Evolutionary conservation across 2,888 invertebrate genomes (phyloP), one percentile per base, ranked within the genome.

Genomic region (Nasonovia ribisnigri): DNA sequence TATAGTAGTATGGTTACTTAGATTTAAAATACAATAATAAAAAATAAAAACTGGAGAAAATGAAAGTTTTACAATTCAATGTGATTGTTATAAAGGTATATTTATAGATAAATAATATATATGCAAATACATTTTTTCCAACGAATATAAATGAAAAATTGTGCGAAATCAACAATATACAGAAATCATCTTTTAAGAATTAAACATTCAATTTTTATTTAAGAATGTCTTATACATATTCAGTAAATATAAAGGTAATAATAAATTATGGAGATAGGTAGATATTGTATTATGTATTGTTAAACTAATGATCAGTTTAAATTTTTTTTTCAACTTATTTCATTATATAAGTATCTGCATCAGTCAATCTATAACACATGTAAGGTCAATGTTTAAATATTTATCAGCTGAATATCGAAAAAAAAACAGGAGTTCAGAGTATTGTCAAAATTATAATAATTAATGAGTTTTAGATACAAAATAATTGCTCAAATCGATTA

Each of bases 31-130:
- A 24, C 16, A 51, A n/a, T 20, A n/a, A 87, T 48, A 51, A 67
- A 67, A 67, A n/a, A 5, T 36, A 67, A 67, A 48, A 88, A 88
- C 13, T 8, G 36, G 24, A 42, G 36, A 88, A 26, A 51, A 51
- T 67, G 42, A 88, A 86, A 43, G 13, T 88, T 88, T 42, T 36
- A 54, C 26, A 42, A 88, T 88, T 42, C 57, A 57, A 57, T 87
- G 13, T 2, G 26, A 29, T 46, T 86, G 20, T 20, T 36, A 36
- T 36, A 36, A 67, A 67, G 36, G 16, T 36, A 36, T 57, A 29
- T 88, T 43, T 88, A 13, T 57, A 57, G 84, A 84, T 13, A 54
- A 88, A 42, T 54, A 57, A 54, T 54, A 54, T 88, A 36, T 29
- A 88, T 57, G 88, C 51, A 88, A 88, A 88, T 42, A 88, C 13